Conservation (phyloP, 2,113 vertebrate species). For the Mobula birostris region DNA sequence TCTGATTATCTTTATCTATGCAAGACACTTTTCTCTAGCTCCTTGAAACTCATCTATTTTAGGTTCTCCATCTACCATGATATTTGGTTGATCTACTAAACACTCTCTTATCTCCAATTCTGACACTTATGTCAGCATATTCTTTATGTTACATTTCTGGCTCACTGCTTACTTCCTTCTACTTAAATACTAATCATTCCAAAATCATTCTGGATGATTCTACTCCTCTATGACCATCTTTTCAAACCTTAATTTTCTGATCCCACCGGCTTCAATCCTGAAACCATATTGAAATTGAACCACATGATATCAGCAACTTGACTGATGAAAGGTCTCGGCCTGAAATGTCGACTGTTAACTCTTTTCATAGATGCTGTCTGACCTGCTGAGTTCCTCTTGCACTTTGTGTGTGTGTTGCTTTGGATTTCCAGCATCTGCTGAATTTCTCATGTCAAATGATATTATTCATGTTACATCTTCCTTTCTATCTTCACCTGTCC, state of each 20-base stretch:
- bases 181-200: not conserved
- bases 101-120: not conserved
- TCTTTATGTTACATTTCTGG: not conserved
- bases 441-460: no score
- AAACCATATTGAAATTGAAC: not conserved
- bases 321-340: no score
- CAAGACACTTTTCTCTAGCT: not conserved
- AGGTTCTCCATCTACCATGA: not conserved
- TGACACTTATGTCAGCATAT: not conserved
- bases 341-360: no score
- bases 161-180: not conserved
- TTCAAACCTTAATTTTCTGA: not conserved
- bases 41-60: not conserved
- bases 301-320: no score
- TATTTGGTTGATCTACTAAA: not conserved
- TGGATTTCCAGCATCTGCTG: no score
- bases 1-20: not conserved
- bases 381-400: no score
- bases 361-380: no score
- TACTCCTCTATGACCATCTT: not conserved
- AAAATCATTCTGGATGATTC: not conserved
- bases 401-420: no score
- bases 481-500: no score
- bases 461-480: no score
- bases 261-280: not conserved